Base-by-base conservation (phyloP, 2,113 vertebrate species). In the Neolamprologus kungweensis region DNA sequence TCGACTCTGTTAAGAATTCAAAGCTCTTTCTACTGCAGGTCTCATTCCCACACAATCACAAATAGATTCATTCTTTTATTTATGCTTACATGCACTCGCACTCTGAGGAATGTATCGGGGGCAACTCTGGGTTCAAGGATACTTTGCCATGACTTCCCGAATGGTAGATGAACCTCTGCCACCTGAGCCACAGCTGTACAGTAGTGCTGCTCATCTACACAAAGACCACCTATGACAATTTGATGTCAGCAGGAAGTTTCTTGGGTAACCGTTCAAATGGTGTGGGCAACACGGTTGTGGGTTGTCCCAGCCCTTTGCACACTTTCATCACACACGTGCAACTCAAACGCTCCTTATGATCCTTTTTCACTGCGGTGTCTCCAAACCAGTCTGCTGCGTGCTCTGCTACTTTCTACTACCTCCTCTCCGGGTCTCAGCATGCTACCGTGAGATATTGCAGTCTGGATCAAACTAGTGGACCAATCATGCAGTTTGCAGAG, bases 231-330 rank as follows among this genome's bases (percentile, higher is more conserved):
- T 71, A 14, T 21, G 12, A 71, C 37, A 42, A 23, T 71, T 23
- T 71, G n/a, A 42, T 17, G 68, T 26, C 31, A 23, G 37, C 65
- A 45, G n/a, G 37, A 1, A 7, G 9, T 73, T 73, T 26, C 65
- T 45, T 73, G 31, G 37, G 37, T 45, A 73, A 73, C 13, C 8
- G 4, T 45, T 73, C 40, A 73, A 21, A 26, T 16, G 65, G 37
- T 75, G 14, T 47, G 68, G n/a, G 2, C 14, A 10, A 47, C 23
- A 26, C 21, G 1, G 0, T 26, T 3, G 0, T 73, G 21, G 40
- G 21, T 73, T 73, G 13, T 45, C 68, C 68, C 68, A 28, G 40
- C 2, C 14, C n/a, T 47, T 73, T 1, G 23, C 68, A 73, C 40
- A 47, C 6, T 65, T 37, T 37, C 10, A 65, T 65, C 31, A 65